phyloP scores from a whole-genome alignment of 2,113 vertebrate genomes.

The Chamaea fasciata region DNA sequence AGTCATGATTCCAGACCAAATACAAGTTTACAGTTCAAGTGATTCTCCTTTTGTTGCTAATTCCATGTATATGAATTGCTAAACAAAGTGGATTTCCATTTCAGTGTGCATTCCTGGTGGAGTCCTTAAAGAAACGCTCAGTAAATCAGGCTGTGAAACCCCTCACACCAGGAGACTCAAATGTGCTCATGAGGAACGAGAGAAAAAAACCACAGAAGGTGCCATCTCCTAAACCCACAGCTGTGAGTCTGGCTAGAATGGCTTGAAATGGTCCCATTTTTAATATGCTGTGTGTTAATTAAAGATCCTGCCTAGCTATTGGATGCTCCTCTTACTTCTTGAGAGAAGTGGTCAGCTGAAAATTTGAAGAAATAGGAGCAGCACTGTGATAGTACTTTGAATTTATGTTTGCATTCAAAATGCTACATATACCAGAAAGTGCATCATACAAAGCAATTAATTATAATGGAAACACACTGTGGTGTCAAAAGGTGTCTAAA shows the following conservation, averaged over 20 bases:
- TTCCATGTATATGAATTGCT: background rate
- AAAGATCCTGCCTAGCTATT: background rate
- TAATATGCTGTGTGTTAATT: background rate
- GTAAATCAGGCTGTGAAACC: background rate
- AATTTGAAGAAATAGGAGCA: background rate
- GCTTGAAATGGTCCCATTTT: constrained; percentile 62
- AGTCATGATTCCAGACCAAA: background rate
- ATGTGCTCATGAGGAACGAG: background rate
- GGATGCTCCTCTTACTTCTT: background rate
- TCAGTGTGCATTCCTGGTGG: constrained; percentile 78
- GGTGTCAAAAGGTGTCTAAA: background rate
- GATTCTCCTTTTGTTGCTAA: background rate
- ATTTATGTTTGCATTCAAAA: background rate
- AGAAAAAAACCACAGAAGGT: constrained; percentile 27
- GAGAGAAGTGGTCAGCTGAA: background rate
- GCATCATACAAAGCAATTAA: background rate
- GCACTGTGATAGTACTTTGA: background rate
- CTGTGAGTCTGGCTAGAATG: constrained; percentile 62
- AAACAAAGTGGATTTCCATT: background rate
- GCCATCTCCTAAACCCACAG: constrained; percentile 50
- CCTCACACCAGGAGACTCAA: background rate
- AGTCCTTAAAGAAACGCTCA: constrained; percentile 70
- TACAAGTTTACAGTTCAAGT: background rate
- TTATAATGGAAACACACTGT: background rate
- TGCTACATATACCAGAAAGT: background rate